Evolutionary conservation across 1,140 invertebrate species (phyloP), one percentile per base, ranked within the genome.

Genomic region (Melitaea cinxia): DNA sequence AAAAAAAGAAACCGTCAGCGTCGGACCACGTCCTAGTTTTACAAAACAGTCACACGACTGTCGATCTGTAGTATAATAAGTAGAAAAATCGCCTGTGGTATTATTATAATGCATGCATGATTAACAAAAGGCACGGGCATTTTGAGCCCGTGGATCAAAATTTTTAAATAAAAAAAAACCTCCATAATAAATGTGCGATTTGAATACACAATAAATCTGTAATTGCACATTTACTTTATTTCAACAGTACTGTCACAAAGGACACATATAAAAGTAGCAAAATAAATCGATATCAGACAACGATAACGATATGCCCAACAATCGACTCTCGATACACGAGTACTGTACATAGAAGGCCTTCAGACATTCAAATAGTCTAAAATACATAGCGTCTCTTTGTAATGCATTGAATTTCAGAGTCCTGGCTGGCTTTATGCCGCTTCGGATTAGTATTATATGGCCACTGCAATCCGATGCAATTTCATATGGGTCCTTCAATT

Each of bases 311-410:
- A 14, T 37, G 35, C 35, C 14, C 26, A 50, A 50, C 47, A 50
- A 26, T 50, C 14, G 35, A 37, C 12, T 53, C n/a, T 53, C 24
- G 50, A 30, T 53, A 53, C 24, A 30, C 14, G 21, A 33, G 14
- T 53, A 14, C n/a, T 17, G 24, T 30, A 21, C 52, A 54, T 19
- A 35, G 28, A 28, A 42, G 17, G 26, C 24, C 49, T 52, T 52
- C 49, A 52, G 49, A 52, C 49, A 52, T 52, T 52, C 49, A 24
- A 52, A 52, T 52, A 52, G 26, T 30, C 49, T 52, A 52, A 52
- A 52, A 52, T 52, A 52, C 49, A 52, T 23, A 23, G 19, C 42
- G 49, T 26, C 49, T 15, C 24, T 52, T 52, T 52, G 49, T 52
- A 52, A 52, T 52, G 49, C 49, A 52, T 52, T 52, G 49, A 52